Conservation (phyloP, 2,113 vertebrate genomes). For the Dasyornis broadbenti region DNA sequence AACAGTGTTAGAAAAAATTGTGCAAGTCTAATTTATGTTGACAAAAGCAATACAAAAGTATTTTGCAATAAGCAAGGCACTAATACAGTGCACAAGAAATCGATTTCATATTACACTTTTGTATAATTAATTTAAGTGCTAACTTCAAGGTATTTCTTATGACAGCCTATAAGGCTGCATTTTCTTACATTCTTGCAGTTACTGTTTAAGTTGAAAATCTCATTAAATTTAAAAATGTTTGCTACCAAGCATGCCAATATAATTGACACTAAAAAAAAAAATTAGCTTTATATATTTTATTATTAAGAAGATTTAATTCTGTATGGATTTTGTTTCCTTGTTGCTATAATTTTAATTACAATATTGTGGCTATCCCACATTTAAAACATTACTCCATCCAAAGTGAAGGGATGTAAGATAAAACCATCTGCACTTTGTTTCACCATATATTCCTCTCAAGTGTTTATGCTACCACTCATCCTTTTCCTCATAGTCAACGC, state of each 20-base stretch:
- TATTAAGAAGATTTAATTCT: not conserved
- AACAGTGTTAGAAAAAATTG: not conserved
- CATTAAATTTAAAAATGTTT: conserved; percentile 36
- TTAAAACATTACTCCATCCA: not conserved
- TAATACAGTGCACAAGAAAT: conserved; percentile 11
- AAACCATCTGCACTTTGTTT: not conserved
- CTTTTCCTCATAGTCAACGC: not conserved
- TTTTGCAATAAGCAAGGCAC: conserved; percentile 15
- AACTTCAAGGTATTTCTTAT: not conserved
- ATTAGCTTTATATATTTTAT: not conserved
- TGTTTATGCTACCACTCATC: not conserved
- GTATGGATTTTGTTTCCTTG: not conserved
- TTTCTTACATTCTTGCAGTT: not conserved
- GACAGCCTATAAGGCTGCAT: not conserved
- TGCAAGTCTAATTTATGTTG: conserved; percentile 45
- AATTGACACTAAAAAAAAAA: not conserved
- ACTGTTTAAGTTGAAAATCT: conserved; percentile 33
- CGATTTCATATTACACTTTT: conserved; percentile 23
- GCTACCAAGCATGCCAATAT: not conserved
- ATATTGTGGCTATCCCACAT: not conserved
- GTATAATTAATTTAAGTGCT: conserved; percentile 34
- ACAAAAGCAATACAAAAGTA: conserved; percentile 33
- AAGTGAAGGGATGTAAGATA: not conserved
- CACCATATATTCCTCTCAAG: not conserved
- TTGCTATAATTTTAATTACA: not conserved